Evolutionary conservation across 2,113 vertebrate species (phyloP), one percentile per base, ranked within the genome.

Genomic region (Menura novaehollandiae): DNA sequence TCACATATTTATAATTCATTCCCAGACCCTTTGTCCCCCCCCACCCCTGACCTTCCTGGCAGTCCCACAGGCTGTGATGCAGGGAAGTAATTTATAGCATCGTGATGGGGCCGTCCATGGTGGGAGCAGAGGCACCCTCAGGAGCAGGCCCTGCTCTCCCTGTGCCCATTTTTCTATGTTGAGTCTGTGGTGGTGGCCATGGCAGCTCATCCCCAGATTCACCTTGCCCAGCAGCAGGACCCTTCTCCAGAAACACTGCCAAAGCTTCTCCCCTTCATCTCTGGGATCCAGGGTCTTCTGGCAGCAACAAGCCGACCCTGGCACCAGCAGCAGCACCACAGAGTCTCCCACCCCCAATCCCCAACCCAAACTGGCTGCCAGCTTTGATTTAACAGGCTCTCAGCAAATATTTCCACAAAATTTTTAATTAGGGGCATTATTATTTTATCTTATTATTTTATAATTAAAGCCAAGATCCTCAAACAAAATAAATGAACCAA

Each of bases 21-120:
- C 90, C 91, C 90, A 88, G 88, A 85, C 1, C 43, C 52, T 90
- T 69, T 67, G 33, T 49, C 2, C 21, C 27, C n/a, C 33, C 3
- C 11, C 6, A 3, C 2, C 35, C n/a, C 39, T 69, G 92, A 77
- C 79, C 63, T 56, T 79, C 32, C 82, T 24, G 63, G 62, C 74
- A 72, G 17, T 15, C 30, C 82, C 2, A 0, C 0, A 1, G 73
- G 28, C 69, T 59, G 69, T 26, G 62, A 26, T 44, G 85, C 85
- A 56, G 51, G 37, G 13, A 22, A 18, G 51, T 16, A 7, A 83
- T 88, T 93, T 80, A 52, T 35, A 53, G 88, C 82, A 30, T 1
- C 0, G 2, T 1, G 11, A 3, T 1, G 9, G 44, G 41, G n/a
- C 33, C 1, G 0, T 0, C 43, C 2, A 1, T 0, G 11, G 22